Evolutionary conservation across 1,140 invertebrate species (phyloP), one percentile per base, ranked within the genome.

Genomic region (Archegozetes longisetosus): DNA sequence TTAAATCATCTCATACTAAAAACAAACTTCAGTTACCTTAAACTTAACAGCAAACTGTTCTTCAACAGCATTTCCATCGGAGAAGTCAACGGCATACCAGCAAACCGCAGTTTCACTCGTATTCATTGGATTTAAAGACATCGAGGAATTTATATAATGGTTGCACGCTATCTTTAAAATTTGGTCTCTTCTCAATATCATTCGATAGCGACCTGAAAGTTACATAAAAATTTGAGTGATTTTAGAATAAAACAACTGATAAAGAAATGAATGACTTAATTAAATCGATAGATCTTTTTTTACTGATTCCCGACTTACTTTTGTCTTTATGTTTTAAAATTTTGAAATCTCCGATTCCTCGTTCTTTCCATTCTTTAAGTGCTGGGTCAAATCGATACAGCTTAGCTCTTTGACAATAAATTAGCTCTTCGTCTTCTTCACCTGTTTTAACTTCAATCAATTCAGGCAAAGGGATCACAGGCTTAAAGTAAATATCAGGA

Each of bases 381-480:
- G 57, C 67, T 14, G 47, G 23, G 32, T 54, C 26, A 66, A 81
- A 88, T 29, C 85, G 77, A 67, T 80, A 90, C 9, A 91, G 70
- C 70, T 88, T 90, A 0, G 85, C 68, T 55, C 69, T 55, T 20
- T 67, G 40, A 25, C 48, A 61, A 51, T 67, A 74, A 17, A 72
- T 17, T 20, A 62, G 40, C 62, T 66, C 82, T 68, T 92, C 88
- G 64, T 88, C 75, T 71, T 93, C 88, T 75, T 88, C 88, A 14
- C 84, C 89, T 20, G 86, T 94, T 68, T 81, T 82, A 23, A 85
- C 82, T 61, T 87, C 83, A 56, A 74, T 70, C 23, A 67, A 17
- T 25, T 63, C 55, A 26, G 61, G 61, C 25, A 62, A 40, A 22
- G 47, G 27, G 27, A 59, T 59, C 13, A 26, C 13, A 23, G 57